Conservation (phyloP, 1,140 invertebrate genomes). For the Zaprionus vittiger region DNA sequence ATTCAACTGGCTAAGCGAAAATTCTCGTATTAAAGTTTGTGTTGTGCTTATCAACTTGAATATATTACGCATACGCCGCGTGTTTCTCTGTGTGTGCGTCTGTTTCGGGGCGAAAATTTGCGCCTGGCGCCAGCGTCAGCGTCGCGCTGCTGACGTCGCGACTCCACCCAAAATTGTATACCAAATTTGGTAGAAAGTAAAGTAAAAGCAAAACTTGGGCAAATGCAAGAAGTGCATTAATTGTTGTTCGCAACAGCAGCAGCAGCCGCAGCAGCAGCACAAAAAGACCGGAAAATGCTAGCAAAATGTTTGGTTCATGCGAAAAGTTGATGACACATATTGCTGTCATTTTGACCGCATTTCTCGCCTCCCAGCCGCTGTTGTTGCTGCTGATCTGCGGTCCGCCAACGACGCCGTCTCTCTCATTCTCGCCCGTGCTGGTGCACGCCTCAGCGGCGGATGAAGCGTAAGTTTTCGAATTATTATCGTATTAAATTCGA, state of each 20-base stretch:
- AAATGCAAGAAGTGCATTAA: constrained; percentile 13
- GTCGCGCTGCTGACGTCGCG: constrained; percentile 64
- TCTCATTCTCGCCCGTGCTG: constrained; percentile 46
- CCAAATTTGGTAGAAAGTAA: constrained; percentile 57
- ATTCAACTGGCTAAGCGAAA: neutral
- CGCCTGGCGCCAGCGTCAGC: constrained; percentile 48
- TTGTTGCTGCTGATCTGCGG: constrained; percentile 75
- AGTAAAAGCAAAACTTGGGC: neutral
- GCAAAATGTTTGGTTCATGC: constrained; percentile 83
- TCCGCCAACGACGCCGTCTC: constrained; percentile 55
- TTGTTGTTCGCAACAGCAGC: constrained; percentile 35
- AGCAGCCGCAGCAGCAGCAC: constrained; percentile 48
- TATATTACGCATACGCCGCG: constrained; percentile 77
- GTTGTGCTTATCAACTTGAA: constrained; percentile 4
- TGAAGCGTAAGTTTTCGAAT: constrained; percentile 76
- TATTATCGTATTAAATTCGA: neutral
- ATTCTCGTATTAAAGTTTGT: constrained; percentile 35
- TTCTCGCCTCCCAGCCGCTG: constrained; percentile 72
- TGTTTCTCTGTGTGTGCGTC: constrained; percentile 49
- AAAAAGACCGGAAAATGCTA: constrained; percentile 76
- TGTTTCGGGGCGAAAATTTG: constrained; percentile 32
- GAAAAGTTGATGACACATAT: constrained; percentile 84
- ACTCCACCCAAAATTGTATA: constrained; percentile 80
- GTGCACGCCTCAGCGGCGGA: constrained; percentile 78
- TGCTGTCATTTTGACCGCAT: constrained; percentile 84